These are phyloP conservation scores for Eulemur macaco DNA, from an alignment of 2,113 vertebrate genomes.

Conservation along the genomic window DNA sequence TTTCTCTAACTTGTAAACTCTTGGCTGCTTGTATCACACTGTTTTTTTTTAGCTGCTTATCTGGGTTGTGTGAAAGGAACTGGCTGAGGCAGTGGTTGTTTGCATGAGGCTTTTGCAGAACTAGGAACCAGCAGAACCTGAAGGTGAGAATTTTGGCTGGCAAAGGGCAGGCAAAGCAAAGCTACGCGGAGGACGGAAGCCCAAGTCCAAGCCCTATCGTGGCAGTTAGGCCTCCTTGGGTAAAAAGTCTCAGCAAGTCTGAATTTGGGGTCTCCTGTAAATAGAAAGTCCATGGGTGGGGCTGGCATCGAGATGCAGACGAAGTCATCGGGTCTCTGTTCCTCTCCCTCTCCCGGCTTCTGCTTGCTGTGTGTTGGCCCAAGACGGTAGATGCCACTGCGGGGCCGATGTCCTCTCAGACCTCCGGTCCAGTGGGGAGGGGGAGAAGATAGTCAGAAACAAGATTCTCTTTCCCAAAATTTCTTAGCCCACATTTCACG, in stretches of 20 bases:
- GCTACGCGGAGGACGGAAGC: neutral
- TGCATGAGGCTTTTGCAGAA: neutral
- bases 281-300: neutral
- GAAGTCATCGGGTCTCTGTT: neutral
- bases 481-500: neutral
- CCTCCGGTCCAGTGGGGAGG: neutral
- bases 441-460: neutral
- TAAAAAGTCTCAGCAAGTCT: neutral
- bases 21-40: neutral
- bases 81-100: neutral
- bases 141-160: neutral
- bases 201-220: neutral
- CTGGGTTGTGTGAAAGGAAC: neutral
- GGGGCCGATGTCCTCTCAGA: neutral
- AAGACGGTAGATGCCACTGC: neutral
- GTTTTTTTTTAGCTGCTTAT: neutral
- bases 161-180: neutral
- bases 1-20: neutral
- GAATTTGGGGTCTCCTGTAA: neutral
- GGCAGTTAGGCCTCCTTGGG: neutral
- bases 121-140: neutral
- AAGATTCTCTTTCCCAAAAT: neutral
- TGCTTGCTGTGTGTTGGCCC: neutral
- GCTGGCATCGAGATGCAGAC: neutral
- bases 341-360: neutral